Evolutionary conservation across 2,888 invertebrate genomes (phyloP).

Genomic region (Morpho deidamia): DNA sequence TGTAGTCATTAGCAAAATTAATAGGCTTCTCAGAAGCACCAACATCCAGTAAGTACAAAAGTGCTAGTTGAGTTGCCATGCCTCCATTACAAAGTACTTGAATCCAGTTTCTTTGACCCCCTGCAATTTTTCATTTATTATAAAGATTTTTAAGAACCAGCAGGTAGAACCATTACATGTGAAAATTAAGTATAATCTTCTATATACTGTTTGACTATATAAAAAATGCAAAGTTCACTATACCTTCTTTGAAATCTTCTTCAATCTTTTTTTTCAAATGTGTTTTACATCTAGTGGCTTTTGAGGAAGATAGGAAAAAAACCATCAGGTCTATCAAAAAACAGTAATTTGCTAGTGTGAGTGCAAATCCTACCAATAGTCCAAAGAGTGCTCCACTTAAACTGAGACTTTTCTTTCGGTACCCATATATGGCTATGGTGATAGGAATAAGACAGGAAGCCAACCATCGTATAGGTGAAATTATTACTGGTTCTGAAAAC

Average conservation of each 20-base stretch:
- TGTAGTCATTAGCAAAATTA: conserved; percentile 85
- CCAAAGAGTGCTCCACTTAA: conserved; percentile 85
- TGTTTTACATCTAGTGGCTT: conserved; percentile 87
- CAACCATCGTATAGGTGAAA: conserved; percentile 83
- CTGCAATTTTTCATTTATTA: conserved; percentile 50
- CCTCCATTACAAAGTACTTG: conserved; percentile 94
- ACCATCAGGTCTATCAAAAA: conserved; percentile 84
- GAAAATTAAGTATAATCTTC: background rate
- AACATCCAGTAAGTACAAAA: conserved; percentile 88
- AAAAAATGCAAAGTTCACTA: background rate
- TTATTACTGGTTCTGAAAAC: conserved; percentile 75
- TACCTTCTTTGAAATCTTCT: conserved; percentile 88
- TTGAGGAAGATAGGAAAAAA: conserved; percentile 89
- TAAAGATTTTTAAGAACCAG: no score
- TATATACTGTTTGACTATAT: no score
- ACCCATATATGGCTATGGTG: conserved; percentile 81
- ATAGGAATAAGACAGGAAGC: conserved; percentile 81
- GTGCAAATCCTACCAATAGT: conserved; percentile 84
- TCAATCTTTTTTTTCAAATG: conserved; percentile 84
- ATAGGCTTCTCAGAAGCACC: conserved; percentile 88
- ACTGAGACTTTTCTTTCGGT: conserved; percentile 83
- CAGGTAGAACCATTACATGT: background rate
- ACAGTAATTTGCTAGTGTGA: conserved; percentile 87
- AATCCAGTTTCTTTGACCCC: conserved; percentile 92
- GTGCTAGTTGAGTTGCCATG: conserved; percentile 88